Percentiles rank a stretch among this genome's conserved stretches.
Conservation (phyloP, 1,140 invertebrate species). For the Andrena cerasifolii region DNA sequence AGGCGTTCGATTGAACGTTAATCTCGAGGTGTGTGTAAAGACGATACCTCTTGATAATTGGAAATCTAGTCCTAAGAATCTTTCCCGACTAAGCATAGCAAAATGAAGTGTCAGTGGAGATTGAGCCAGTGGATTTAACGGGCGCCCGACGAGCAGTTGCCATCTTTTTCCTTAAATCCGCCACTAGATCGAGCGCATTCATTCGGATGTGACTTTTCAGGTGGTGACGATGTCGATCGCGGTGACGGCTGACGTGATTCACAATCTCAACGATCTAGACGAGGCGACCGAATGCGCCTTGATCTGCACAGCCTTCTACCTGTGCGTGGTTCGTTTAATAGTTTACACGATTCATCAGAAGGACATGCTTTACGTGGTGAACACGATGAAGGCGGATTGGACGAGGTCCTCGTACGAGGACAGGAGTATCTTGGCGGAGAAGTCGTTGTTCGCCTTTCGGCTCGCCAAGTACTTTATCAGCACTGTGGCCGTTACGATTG, state of each 20-base stretch:
- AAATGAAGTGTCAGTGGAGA: no score
- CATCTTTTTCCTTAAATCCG: no score
- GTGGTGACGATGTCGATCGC: slow-evolving; percentile 8
- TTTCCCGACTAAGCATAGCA: no score
- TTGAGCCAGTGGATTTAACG: no score
- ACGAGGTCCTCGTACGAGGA: slow-evolving; percentile 46
- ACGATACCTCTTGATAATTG: no score
- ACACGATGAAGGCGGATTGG: slow-evolving; percentile 71
- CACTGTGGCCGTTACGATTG: slow-evolving; percentile 44
- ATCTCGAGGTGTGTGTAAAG: no score
- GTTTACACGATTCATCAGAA: slow-evolving; percentile 56
- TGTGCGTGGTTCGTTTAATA: slow-evolving; percentile 58
- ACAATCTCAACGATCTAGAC: slow-evolving; percentile 61
- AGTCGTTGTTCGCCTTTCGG: slow-evolving; percentile 62
- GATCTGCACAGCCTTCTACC: slow-evolving; percentile 47
- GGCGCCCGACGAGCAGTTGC: no score
- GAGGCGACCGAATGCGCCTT: slow-evolving; percentile 68
- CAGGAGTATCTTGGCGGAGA: slow-evolving; percentile 54
- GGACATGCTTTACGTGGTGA: slow-evolving; percentile 65
- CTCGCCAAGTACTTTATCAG: slow-evolving; percentile 69
- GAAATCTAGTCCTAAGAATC: no score
- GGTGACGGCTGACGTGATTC: slow-evolving; percentile 46
- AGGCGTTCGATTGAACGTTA: no score
- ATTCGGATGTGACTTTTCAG: slow-evolving; percentile 5
- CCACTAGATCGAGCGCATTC: no score